phyloP scores from a whole-genome alignment of 2,888 invertebrate species.

The Oeneis ivallda region DNA sequence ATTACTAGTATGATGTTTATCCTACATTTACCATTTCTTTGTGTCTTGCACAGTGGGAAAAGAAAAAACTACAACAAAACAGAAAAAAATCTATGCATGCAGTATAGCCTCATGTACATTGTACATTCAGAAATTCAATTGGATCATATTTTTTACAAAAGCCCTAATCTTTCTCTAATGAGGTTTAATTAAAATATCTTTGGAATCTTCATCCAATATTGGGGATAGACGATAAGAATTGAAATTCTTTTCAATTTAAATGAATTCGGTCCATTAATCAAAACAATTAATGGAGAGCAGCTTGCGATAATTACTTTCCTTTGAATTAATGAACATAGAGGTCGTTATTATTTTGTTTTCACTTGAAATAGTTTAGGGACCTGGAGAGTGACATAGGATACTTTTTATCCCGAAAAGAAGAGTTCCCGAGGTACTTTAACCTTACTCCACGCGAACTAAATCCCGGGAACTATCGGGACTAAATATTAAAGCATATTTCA shows the following conservation, averaged over 20 bases:
- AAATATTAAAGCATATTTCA: neutral
- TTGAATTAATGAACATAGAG: neutral
- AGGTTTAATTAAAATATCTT: neutral
- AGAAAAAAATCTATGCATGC: no score
- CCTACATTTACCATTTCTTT: no score
- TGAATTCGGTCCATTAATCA: slow-evolving; percentile 4
- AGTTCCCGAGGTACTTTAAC: no score
- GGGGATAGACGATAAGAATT: neutral
- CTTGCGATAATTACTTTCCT: slow-evolving; percentile 1
- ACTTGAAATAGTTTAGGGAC: no score
- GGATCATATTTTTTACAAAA: neutral
- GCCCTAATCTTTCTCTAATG: neutral
- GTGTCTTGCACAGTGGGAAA: no score
- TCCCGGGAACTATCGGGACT: neutral
- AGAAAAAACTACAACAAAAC: no score
- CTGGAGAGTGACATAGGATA: no score
- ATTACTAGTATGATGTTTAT: no score
- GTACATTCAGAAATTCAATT: no score
- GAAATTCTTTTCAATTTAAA: neutral
- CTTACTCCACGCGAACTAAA: neutral
- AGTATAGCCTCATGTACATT: no score
- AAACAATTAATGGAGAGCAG: slow-evolving; percentile 1
- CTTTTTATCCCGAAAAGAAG: no score
- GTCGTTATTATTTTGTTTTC: neutral
- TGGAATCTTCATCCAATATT: neutral